Percentiles rank a stretch among this genome's conserved stretches.
These are phyloP conservation scores for Planococcus citri DNA, from an alignment of 1,140 invertebrate genomes.

Conservation along the genomic window DNA sequence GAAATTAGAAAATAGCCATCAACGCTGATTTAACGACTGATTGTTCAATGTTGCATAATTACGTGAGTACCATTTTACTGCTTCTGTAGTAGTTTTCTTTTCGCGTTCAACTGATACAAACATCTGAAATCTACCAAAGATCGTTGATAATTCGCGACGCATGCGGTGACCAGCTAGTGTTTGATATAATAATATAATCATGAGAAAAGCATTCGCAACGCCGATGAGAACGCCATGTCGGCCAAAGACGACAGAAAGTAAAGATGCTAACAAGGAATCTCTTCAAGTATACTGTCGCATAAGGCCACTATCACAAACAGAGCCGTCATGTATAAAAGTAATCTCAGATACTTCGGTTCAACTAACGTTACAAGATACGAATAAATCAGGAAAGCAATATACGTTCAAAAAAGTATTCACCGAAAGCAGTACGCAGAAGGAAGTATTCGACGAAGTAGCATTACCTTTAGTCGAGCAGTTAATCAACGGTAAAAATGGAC, in stretches of 20 bases:
- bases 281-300: constrained; percentile 30
- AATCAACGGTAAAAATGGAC: constrained; percentile 68
- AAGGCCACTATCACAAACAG: constrained; percentile 25
- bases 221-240: neutral
- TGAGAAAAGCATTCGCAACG: neutral
- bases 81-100: no score
- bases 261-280: constrained; percentile 24
- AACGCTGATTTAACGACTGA: no score
- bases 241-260: constrained; percentile 16
- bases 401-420: constrained; percentile 77
- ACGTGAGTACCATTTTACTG: no score
- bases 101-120: no score
- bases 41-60: no score
- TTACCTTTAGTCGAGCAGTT: constrained; percentile 72
- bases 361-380: constrained; percentile 51
- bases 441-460: constrained; percentile 45
- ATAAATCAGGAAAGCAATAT: constrained; percentile 50
- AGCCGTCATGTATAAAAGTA: constrained; percentile 50
- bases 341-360: constrained; percentile 53
- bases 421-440: constrained; percentile 58
- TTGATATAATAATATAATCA: no score
- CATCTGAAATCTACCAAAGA: no score
- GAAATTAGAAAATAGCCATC: no score
- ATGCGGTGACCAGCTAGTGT: no score
- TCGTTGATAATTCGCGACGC: no score